phyloP scores from a whole-genome alignment of 2,888 invertebrate genomes.

The Cyrtodaria siliqua region DNA sequence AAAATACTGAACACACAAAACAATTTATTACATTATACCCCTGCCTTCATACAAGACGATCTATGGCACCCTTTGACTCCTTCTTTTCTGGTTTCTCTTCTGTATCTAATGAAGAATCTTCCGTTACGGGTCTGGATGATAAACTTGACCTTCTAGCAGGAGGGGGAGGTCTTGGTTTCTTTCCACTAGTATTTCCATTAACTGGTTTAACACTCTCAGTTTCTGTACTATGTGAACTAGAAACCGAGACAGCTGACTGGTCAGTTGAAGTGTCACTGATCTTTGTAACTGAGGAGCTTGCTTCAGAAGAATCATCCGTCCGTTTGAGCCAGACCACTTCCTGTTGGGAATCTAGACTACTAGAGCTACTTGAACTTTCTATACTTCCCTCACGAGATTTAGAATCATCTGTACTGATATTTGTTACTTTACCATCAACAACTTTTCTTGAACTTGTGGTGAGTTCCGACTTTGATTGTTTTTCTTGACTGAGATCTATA shows the following conservation, averaged over 20 bases:
- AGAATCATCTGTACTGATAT: conserved; percentile 35
- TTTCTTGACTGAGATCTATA: conserved; percentile 20
- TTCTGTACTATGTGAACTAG: conserved; percentile 1
- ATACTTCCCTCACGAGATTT: conserved; percentile 62
- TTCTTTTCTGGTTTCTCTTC: conserved; percentile 8
- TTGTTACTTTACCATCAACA: conserved; percentile 47
- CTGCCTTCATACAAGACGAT: conserved; percentile 32
- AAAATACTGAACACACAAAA: too few relatives aligned
- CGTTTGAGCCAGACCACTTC: conserved; percentile 58
- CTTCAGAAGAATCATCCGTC: conserved; percentile 31
- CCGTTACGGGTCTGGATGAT: conserved; percentile 60
- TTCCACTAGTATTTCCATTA: conserved; percentile 11
- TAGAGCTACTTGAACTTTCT: conserved; percentile 71
- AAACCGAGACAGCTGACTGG: conserved; percentile 22
- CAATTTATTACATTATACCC: too few relatives aligned
- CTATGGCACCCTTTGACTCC: conserved; percentile 29
- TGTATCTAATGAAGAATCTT: too few relatives aligned
- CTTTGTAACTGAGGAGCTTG: conserved; percentile 28
- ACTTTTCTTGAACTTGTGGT: conserved; percentile 31
- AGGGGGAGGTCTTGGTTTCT: conserved; percentile 75
- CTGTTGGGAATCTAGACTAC: conserved; percentile 75
- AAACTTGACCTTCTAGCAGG: conserved; percentile 78
- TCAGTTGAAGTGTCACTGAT: conserved; percentile 15
- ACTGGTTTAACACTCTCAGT: not conserved
- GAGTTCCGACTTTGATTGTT: conserved; percentile 16